Evolutionary conservation across 2,113 vertebrate species (phyloP), one percentile per base, ranked within the genome.

Genomic region (Lampris incognitus): DNA sequence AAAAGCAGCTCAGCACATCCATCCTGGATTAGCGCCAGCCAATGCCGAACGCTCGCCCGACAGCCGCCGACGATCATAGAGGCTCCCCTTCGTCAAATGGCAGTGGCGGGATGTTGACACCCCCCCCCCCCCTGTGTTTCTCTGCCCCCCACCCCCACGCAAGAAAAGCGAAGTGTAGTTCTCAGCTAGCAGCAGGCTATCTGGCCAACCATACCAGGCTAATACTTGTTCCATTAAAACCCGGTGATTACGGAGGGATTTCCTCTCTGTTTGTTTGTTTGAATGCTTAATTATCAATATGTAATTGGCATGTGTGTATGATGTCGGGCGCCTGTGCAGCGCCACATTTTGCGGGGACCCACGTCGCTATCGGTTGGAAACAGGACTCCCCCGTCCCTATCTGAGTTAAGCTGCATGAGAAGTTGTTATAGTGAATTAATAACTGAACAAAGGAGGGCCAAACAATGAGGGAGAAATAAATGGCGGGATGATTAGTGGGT

Each of bases 11-110:
- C 88, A 84, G 90, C 86, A 83, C 85, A 86, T 91, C 83, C 89
- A 88, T 84, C 54, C 88, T 91, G 92, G 90, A 94, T 93, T 93
- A 92, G 91, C 56, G 87, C 87, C 91, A 92, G 87, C 63, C 70
- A 2, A 41, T 79, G 77, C 66, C 72, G 64, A 24, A 76, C 85
- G 54, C 65, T 74, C 67, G 75, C 66, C 78, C 81, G 7, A 56
- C 85, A 51, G 81, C 80, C 51, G 66, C 84, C 84, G 79, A 79
- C 24, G 24, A 83, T 70, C 4, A 69, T 72, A 39, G 48, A 54
- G 77, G 59, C 52, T 75, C 85, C 92, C 90, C 92, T 24, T 92
- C 62, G 82, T 84, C 79, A 92, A 85, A 90, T 90, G 88, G 81
- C 89, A 77, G 78, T 76, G 86, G 87, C 87, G 79, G 81, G 81